Evolutionary conservation across 1,140 invertebrate species (phyloP), one percentile per base, ranked within the genome.

Genomic region (Zaprionus kolodkinae): DNA sequence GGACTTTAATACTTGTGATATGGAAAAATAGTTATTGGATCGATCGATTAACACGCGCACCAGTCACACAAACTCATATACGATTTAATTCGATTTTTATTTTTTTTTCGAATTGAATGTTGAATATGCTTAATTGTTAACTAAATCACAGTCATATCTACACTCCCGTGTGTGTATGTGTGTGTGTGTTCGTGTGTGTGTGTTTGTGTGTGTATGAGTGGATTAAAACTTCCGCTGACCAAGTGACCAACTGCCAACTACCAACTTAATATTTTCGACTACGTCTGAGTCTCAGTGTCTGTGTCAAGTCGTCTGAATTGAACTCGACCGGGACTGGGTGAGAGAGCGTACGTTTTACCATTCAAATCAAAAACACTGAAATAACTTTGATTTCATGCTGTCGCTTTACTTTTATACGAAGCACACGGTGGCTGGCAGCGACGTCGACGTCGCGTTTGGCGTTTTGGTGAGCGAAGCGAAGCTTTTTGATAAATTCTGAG

Each of bases 331-430:
- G 80, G 65, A 77, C 80, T 82, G 76, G 68, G 70, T 66, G 76
- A 82, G 70, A 70, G 81, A 82, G 70, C 74, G 81, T 62, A 80
- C 78, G 78, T 84, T 78, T 85, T 74, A 78, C 78, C 84, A 87
- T 91, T 91, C 79, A 91, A 91, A 91, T 91, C 88, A 88, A 91
- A 91, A 91, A 89, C 81, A 91, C 89, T 81, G 89, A 89, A 91
- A 91, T 91, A 91, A 89, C 77, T 91, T 91, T 89, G 76, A 89
- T 88, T 89, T 88, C 76, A 81, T 79, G 79, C 78, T 79, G 81
- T 50, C 85, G 88, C 85, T 91, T 91, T 91, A 85, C 84, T 91
- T 91, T 91, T 91, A 91, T 91, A 91, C 73, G 88, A 79, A 59
- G 62, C 78, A 67, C 66, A 55, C 45, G 62, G 35, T 66, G 40